Evolutionary conservation across 2,797 vertebrate genomes (phyloP).

Genomic region (Squalus acanthias): DNA sequence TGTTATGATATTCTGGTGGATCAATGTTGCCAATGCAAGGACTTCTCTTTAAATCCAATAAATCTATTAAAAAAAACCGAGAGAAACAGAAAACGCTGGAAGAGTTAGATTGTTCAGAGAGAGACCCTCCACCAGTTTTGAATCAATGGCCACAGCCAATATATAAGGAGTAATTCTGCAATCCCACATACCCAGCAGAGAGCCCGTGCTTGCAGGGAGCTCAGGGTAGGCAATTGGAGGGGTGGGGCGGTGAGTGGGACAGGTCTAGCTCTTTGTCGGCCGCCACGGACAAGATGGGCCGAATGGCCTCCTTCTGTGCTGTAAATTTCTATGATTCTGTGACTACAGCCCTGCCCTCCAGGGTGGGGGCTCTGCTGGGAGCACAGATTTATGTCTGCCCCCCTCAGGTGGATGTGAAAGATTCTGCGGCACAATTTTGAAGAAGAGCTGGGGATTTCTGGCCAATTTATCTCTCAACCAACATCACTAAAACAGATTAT

Average conservation of each 20-base stretch:
- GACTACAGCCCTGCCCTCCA: neutral
- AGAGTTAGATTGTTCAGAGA: neutral
- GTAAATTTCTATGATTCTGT: too few relatives aligned
- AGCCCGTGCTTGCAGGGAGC: neutral
- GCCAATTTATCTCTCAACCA: neutral
- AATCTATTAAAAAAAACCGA: neutral
- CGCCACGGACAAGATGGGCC: too few relatives aligned
- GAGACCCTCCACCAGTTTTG: neutral
- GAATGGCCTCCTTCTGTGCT: too few relatives aligned
- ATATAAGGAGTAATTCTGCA: neutral
- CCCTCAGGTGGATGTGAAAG: neutral
- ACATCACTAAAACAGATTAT: neutral
- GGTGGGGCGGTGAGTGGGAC: neutral
- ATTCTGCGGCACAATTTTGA: neutral
- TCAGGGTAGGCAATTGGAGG: neutral
- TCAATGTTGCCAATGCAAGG: too few relatives aligned
- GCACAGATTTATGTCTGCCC: neutral
- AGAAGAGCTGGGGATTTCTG: neutral
- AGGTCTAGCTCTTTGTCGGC: too few relatives aligned
- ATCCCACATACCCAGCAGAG: neutral
- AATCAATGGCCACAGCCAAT: neutral
- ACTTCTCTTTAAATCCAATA: neutral
- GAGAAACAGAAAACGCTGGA: neutral
- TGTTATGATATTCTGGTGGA: constrained; percentile 6
- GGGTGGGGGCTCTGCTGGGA: neutral